Conservation (phyloP, 2,113 vertebrate species). For the Phalacrocorax carbo region DNA sequence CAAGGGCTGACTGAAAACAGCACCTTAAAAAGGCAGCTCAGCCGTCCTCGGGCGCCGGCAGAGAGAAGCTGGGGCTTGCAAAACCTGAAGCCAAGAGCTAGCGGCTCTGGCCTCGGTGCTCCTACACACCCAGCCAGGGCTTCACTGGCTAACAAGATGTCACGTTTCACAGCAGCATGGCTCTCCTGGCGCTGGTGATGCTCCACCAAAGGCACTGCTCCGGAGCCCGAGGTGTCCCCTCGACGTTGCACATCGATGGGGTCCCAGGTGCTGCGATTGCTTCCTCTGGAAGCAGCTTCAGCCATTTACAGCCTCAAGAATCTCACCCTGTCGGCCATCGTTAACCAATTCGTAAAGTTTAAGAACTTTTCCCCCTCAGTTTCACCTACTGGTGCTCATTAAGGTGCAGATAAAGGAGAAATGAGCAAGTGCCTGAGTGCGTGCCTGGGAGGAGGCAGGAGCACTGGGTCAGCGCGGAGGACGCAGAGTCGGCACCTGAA, state of each 20-base stretch:
- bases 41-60: fast-evolving
- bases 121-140: not conserved
- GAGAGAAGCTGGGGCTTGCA: not conserved
- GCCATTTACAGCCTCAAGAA: not conserved
- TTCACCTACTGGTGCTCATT: not conserved
- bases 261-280: not conserved
- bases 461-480: not conserved
- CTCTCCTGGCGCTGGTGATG: not conserved
- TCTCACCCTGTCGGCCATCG: not conserved
- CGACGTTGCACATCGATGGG: fast-evolving
- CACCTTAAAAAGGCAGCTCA: not conserved
- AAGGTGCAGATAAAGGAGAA: not conserved
- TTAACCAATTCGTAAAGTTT: not conserved
- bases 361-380: not conserved
- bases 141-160: fast-evolving
- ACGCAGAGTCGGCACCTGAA: not conserved
- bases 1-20: not conserved
- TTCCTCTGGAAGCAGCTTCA: not conserved
- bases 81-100: not conserved
- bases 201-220: not conserved
- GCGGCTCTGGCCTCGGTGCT: not conserved
- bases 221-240: fast-evolving
- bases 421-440: fast-evolving
- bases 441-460: not conserved
- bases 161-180: not conserved